Percentiles rank a stretch among this genome's conserved stretches.
phyloP scores from a whole-genome alignment of 2,888 invertebrate species.

The Gisinianus flammeolus region DNA sequence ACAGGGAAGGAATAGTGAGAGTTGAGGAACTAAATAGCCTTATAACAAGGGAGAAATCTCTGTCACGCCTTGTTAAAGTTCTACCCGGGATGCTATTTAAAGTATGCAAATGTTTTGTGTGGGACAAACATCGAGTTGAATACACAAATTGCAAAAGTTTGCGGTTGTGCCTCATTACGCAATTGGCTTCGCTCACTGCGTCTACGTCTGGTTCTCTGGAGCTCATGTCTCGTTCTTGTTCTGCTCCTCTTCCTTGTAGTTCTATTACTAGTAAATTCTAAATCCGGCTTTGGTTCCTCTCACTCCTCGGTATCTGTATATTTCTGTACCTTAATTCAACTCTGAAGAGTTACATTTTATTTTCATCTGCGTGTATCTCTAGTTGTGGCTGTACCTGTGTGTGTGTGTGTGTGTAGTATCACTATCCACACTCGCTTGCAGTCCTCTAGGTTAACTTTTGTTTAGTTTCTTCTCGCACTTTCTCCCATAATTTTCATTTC shows the following conservation, averaged over 20 bases:
- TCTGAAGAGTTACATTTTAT: too few relatives aligned
- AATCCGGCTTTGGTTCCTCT: too few relatives aligned
- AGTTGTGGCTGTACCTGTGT: not conserved
- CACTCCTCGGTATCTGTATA: too few relatives aligned
- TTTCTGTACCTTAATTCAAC: too few relatives aligned
- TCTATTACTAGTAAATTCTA: too few relatives aligned
- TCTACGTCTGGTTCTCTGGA: conserved; percentile 3
- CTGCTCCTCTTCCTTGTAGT: not conserved
- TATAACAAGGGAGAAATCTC: conserved; percentile 23
- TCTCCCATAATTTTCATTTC: too few relatives aligned
- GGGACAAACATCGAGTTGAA: conserved; percentile 35
- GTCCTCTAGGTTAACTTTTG: too few relatives aligned
- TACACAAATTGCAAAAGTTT: conserved; percentile 57
- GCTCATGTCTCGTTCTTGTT: not conserved
- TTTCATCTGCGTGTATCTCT: too few relatives aligned
- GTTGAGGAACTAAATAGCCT: conserved; percentile 24
- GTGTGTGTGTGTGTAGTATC: not conserved
- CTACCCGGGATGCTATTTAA: conserved; percentile 11
- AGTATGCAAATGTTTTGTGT: conserved; percentile 29
- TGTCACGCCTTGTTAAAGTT: conserved; percentile 36
- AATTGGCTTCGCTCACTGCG: conserved; percentile 47
- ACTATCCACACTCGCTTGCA: too few relatives aligned
- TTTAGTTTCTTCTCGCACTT: too few relatives aligned
- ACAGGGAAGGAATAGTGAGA: too few relatives aligned
- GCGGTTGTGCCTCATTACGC: conserved; percentile 56